Evolutionary conservation across 2,113 vertebrate species (phyloP).

Genomic region (Geococcyx californianus): DNA sequence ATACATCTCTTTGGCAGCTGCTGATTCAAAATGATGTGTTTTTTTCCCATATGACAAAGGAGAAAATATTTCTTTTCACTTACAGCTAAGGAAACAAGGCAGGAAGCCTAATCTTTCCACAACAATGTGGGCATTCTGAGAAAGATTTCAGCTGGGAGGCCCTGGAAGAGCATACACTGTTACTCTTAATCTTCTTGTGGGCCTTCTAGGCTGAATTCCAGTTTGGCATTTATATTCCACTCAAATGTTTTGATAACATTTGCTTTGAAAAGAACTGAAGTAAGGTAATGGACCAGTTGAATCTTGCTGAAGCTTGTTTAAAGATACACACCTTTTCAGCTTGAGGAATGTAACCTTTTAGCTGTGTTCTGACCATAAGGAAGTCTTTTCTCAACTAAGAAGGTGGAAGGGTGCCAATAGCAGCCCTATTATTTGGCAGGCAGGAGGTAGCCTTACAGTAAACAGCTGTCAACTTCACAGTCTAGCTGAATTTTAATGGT

Average conservation of each 20-base stretch:
- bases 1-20: background rate
- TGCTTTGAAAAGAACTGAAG: background rate
- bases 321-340: background rate
- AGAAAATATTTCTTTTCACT: background rate
- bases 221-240: background rate
- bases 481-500: conserved; percentile 55
- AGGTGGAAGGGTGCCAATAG: conserved; percentile 38
- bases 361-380: background rate
- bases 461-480: conserved; percentile 60
- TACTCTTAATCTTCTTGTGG: background rate
- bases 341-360: background rate
- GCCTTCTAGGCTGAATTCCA: background rate
- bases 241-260: background rate
- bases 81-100: background rate
- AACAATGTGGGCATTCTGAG: background rate
- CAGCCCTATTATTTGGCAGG: conserved; percentile 56
- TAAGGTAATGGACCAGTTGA: background rate
- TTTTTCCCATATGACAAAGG: background rate
- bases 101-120: background rate
- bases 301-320: background rate
- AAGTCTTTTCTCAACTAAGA: background rate
- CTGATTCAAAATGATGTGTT: background rate
- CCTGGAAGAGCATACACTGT: background rate
- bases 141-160: background rate
- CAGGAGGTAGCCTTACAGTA: conserved; percentile 64